Base-by-base conservation (phyloP, 2,113 vertebrate species). In the Pluvianellus socialis region DNA sequence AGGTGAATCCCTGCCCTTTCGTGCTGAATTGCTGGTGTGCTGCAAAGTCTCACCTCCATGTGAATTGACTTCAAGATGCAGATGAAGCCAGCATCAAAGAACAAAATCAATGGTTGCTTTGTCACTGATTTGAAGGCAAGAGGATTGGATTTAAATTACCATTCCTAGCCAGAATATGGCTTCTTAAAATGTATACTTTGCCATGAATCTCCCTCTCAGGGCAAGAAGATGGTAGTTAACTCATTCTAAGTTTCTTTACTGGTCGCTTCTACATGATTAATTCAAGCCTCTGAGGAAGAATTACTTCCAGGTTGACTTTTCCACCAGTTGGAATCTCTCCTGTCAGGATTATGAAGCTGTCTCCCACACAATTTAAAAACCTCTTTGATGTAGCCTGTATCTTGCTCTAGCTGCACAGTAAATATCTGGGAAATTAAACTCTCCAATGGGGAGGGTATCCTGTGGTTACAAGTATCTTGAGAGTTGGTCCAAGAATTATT, bases 301-400 rank as follows among this genome's bases (percentile, higher is more conserved):
- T 95, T 95, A 97, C 96, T 97, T 97, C 96, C 96, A 97, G 94
- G 96, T 96, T 96, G 93, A 96, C 96, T 97, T 95, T 96, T 96
- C 71, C 70, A 92, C 89, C 0, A 15, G 65, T 94, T 95, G 96
- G 95, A 97, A 92, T 88, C 49, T 85, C 70, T 97, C 94, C 86
- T 97, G 94, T 94, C 92, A 94, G 94, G 84, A 94, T 85, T 95
- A 95, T 95, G 96, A 97, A 96, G 91, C 87, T 91, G 86, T 96
- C 88, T 96, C 96, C 96, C 95, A 97, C 92, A 97, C 80, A 95
- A 85, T 82, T 96, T 92, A 91, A 89, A 94, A 95, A 91, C 40
- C 58, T 76, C 91, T 97, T 97, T 97, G 95, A 96, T 97, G 95
- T 95, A 92, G 70, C 94, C 91, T 94, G 77, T 96, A 94, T 97